These are phyloP conservation scores for Virgularia gustaviana DNA, from an alignment of 92 coral and sea anemone genomes.

Conservation along the genomic window DNA sequence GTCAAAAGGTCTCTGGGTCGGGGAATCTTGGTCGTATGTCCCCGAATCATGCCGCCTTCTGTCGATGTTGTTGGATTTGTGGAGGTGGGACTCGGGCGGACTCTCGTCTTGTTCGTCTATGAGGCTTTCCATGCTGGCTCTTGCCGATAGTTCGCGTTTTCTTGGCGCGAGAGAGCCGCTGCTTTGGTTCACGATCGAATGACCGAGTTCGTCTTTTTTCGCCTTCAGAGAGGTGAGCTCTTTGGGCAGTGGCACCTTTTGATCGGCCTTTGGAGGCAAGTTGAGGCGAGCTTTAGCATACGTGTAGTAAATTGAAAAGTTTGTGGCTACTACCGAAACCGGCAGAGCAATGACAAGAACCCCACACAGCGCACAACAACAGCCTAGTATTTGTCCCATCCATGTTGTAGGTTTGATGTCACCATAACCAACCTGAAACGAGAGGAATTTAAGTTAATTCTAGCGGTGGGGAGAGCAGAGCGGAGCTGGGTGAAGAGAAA, in stretches of 20 bases:
- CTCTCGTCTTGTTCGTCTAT: neutral
- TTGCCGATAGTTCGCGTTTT: constrained; percentile 45
- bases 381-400: constrained; percentile 91
- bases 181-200: constrained; percentile 17
- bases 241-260: constrained; percentile 80
- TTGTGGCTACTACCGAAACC: constrained; percentile 92
- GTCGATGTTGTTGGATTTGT: constrained; percentile 4
- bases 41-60: constrained; percentile 13
- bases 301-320: constrained; percentile 89
- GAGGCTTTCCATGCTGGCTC: constrained; percentile 61
- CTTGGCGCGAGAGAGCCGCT: neutral
- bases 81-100: neutral
- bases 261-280: constrained; percentile 75
- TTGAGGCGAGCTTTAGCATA: constrained; percentile 98
- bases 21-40: neutral
- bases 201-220: constrained; percentile 48
- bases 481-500: neutral
- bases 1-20: neutral
- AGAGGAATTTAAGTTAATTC: neutral
- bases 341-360: constrained; percentile 96
- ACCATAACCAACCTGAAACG: constrained; percentile 90
- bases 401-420: constrained; percentile 90
- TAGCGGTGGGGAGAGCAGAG: neutral
- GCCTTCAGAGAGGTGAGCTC: constrained; percentile 82
- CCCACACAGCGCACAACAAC: constrained; percentile 97